Evolutionary conservation across 1,140 invertebrate species (phyloP).

Genomic region (Ostrea denselamellosa): DNA sequence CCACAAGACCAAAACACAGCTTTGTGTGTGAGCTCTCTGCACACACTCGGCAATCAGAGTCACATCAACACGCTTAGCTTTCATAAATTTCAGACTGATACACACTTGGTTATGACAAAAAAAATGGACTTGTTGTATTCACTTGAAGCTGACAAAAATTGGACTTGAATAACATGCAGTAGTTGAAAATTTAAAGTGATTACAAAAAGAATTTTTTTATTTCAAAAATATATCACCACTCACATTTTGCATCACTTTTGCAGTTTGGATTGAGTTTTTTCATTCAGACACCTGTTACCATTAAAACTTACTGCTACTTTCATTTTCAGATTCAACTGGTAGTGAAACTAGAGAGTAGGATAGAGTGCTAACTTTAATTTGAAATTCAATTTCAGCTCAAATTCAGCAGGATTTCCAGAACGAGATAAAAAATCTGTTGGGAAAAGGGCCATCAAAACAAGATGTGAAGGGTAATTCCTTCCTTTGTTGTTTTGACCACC

Average conservation of each 20-base stretch:
- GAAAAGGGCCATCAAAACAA: conserved; percentile 1
- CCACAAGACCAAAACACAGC: neutral
- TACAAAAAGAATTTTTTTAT: neutral
- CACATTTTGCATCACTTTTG: neutral
- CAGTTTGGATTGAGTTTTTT: neutral
- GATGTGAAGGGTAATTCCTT: conserved; percentile 34
- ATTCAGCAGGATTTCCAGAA: conserved; percentile 38
- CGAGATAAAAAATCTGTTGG: conserved; percentile 33
- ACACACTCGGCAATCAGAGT: neutral
- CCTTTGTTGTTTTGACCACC: neutral
- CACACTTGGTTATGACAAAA: too few relatives aligned
- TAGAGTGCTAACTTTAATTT: neutral
- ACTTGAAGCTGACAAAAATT: neutral
- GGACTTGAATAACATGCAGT: neutral
- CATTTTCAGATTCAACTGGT: neutral
- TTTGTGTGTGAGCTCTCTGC: neutral
- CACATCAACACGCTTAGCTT: neutral
- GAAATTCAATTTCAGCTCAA: conserved; percentile 32
- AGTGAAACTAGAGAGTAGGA: neutral
- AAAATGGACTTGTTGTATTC: too few relatives aligned
- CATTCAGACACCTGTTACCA: neutral
- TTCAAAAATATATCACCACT: neutral
- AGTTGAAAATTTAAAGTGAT: neutral
- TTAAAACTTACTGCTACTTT: neutral
- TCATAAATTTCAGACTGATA: neutral